These are phyloP conservation scores for Mayetiola destructor DNA, from an alignment of 2,888 invertebrate species.

Conservation along the genomic window DNA sequence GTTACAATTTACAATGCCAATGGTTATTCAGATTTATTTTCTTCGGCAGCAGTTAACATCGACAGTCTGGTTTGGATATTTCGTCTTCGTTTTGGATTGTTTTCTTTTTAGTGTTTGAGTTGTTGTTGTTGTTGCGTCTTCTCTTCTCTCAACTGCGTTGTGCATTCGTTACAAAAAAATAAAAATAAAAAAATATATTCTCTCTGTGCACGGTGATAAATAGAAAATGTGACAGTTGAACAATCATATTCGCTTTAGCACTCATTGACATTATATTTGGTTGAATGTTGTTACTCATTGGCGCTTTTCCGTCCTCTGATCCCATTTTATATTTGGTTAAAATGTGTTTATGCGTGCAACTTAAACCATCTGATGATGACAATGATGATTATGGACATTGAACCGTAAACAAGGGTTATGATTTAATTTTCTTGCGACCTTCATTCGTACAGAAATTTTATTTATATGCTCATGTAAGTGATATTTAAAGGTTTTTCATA, in stretches of 20 bases:
- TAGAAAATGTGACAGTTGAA: not conserved
- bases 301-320: not conserved
- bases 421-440: slow-evolving; percentile 14
- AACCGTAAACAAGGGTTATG: slow-evolving; percentile 16
- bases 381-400: slow-evolving; percentile 15
- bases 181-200: too few relatives aligned
- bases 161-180: too few relatives aligned
- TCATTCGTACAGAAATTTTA: slow-evolving; percentile 2
- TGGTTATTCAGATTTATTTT: slow-evolving; percentile 10
- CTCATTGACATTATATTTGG: too few relatives aligned
- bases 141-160: not conserved
- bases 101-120: not conserved
- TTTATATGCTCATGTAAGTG: slow-evolving; percentile 12
- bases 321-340: not conserved
- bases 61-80: too few relatives aligned
- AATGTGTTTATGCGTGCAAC: slow-evolving; percentile 12
- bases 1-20: too few relatives aligned
- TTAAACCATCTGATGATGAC: slow-evolving; percentile 14
- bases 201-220: too few relatives aligned
- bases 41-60: slow-evolving; percentile 1
- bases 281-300: too few relatives aligned
- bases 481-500: slow-evolving; percentile 9
- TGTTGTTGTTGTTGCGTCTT: slow-evolving; percentile 5
- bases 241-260: too few relatives aligned
- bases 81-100: too few relatives aligned